phyloP scores from a whole-genome alignment of 2,888 invertebrate genomes.

The Hecatera dysodea region DNA sequence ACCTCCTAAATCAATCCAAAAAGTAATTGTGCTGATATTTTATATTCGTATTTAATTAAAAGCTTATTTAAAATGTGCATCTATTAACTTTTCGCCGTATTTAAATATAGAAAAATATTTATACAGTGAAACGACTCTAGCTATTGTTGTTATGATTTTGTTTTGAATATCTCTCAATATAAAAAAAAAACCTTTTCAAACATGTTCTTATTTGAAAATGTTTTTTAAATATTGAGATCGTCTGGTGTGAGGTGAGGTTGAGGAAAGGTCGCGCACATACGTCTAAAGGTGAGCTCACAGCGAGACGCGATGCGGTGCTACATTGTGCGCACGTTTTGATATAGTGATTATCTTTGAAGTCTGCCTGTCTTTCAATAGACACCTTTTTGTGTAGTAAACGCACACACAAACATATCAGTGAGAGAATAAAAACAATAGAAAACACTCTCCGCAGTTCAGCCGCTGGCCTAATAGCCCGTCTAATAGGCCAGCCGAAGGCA shows the following conservation, averaged over 20 bases:
- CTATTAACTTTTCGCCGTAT: constrained; percentile 28
- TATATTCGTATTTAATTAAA: constrained; percentile 36
- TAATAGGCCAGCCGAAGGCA: too few species aligned
- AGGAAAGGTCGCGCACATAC: constrained; percentile 20
- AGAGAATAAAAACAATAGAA: too few species aligned
- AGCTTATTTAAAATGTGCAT: constrained; percentile 41
- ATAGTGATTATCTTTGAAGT: too few species aligned
- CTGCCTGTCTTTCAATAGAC: too few species aligned
- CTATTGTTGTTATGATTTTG: constrained; percentile 35
- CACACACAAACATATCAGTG: too few species aligned
- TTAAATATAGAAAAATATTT: constrained; percentile 24
- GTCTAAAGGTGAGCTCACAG: not conserved
- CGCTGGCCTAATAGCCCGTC: too few species aligned
- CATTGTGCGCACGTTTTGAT: too few species aligned
- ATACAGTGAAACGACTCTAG: constrained; percentile 9
- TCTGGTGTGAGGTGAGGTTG: not conserved
- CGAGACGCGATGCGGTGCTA: not conserved
- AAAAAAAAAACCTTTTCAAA: not conserved
- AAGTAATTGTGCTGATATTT: constrained; percentile 14
- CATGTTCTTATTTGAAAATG: not conserved
- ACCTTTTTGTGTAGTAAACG: too few species aligned
- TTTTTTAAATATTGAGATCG: constrained; percentile 2
- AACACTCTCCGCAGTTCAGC: too few species aligned
- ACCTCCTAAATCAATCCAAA: constrained; percentile 16
- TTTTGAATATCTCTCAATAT: not conserved